Evolutionary conservation across 2,797 vertebrate species (phyloP).

Genomic region (Labroides dimidiatus): DNA sequence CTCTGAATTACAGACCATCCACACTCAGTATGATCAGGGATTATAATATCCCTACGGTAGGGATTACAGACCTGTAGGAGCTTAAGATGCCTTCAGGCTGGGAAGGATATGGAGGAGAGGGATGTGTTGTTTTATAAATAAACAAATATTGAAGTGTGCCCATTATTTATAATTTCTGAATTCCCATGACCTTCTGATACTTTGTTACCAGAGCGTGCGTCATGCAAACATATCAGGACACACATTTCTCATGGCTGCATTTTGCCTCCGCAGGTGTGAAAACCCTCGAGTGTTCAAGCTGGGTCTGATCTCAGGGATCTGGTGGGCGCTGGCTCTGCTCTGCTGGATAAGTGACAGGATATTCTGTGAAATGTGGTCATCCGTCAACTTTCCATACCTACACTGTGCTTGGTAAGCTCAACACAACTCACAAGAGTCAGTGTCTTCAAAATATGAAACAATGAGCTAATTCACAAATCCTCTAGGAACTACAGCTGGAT

Average conservation of each 20-base stretch:
- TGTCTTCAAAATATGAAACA: no score
- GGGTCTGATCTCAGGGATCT: conserved; percentile 88
- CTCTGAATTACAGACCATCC: neutral
- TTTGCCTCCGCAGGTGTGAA: conserved; percentile 88
- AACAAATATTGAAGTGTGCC: neutral
- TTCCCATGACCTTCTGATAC: neutral
- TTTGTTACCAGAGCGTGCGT: no score
- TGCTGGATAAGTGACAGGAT: conserved; percentile 98
- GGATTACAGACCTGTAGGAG: neutral
- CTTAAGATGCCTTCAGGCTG: neutral
- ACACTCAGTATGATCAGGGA: neutral
- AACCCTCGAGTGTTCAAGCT: conserved; percentile 96
- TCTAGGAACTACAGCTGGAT: no score
- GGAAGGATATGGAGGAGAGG: neutral
- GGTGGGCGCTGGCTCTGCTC: conserved; percentile 93
- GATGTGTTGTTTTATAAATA: neutral
- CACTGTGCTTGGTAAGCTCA: conserved; percentile 95
- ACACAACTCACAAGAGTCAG: neutral
- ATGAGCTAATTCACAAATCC: no score
- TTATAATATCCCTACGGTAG: neutral
- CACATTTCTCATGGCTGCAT: conserved; percentile 18
- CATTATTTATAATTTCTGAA: neutral
- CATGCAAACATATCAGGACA: no score
- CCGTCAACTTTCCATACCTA: conserved; percentile 96
- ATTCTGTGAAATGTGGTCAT: conserved; percentile 97